Conservation (phyloP, 2,797 vertebrate genomes). For the Margarornis squamiger region DNA sequence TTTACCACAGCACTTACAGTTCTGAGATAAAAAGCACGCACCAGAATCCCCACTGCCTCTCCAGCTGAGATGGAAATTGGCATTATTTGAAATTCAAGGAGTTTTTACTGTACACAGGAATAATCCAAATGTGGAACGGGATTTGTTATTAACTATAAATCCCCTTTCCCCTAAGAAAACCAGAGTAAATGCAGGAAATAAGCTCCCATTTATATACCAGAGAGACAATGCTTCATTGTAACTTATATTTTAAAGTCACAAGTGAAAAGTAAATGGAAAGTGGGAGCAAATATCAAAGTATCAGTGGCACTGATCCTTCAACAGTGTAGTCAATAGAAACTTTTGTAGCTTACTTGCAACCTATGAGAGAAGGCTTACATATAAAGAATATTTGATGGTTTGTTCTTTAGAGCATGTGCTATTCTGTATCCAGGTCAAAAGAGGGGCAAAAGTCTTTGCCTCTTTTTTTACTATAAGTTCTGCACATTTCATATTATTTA, state of each 20-base stretch:
- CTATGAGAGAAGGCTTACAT: not conserved
- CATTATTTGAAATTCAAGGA: slow-evolving; percentile 65
- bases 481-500: not conserved
- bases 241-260: slow-evolving; percentile 36
- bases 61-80: slow-evolving; percentile 48
- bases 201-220: slow-evolving; percentile 43
- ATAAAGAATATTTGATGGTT: not conserved
- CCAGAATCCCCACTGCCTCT: not conserved
- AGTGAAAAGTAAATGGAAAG: slow-evolving; percentile 62
- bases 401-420: not conserved
- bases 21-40: not conserved
- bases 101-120: slow-evolving; percentile 56
- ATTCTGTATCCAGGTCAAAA: not conserved
- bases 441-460: not conserved
- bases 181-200: slow-evolving; percentile 63
- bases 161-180: slow-evolving; percentile 53
- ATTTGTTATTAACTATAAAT: slow-evolving; percentile 67
- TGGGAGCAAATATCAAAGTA: slow-evolving; percentile 27
- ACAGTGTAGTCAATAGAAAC: not conserved
- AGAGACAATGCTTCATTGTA: slow-evolving; percentile 38
- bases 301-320: slow-evolving; percentile 16
- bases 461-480: not conserved
- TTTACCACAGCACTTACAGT: not conserved
- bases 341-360: slow-evolving; percentile 1
- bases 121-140: slow-evolving; percentile 54